Evolutionary conservation across 2,113 vertebrate genomes (phyloP).

Genomic region (Macquaria australasica): DNA sequence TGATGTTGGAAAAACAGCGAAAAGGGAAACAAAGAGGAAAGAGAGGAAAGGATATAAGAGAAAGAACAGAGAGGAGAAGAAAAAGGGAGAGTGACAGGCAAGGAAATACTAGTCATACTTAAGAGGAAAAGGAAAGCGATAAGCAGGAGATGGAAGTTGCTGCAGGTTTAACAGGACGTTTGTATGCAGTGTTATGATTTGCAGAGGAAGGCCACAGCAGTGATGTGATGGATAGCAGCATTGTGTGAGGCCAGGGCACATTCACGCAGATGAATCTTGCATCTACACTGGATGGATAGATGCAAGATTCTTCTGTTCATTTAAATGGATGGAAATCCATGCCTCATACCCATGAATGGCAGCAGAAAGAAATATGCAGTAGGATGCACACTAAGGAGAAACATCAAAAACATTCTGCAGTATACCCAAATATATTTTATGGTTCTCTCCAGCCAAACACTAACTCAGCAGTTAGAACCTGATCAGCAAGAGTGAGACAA

Average conservation of each 20-base stretch:
- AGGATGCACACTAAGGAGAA: neutral
- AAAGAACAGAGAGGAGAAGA: neutral
- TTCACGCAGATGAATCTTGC: conserved; percentile 34
- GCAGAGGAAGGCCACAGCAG: conserved; percentile 41
- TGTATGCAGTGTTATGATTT: conserved; percentile 60
- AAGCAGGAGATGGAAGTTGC: conserved; percentile 33
- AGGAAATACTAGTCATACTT: neutral
- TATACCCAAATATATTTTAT: neutral
- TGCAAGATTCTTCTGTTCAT: conserved; percentile 27
- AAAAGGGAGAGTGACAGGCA: neutral
- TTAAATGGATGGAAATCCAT: conserved; percentile 35
- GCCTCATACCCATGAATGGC: conserved; percentile 4
- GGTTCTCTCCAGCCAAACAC: conserved; percentile 3
- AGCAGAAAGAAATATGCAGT: conserved; percentile 7
- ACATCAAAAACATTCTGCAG: neutral
- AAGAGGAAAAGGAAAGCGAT: conserved; percentile 23
- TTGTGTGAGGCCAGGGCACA: conserved; percentile 54
- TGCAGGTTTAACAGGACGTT: conserved; percentile 37
- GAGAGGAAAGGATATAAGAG: neutral
- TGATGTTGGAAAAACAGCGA: neutral
- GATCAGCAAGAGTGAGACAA: conserved; percentile 20
- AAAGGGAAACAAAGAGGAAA: neutral
- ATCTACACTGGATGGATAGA: conserved; percentile 25
- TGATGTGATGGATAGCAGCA: conserved; percentile 58
- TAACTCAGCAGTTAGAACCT: conserved; percentile 2